Evolutionary conservation across 2,797 vertebrate species (phyloP).

Genomic region (Oreonectes daqikongensis): DNA sequence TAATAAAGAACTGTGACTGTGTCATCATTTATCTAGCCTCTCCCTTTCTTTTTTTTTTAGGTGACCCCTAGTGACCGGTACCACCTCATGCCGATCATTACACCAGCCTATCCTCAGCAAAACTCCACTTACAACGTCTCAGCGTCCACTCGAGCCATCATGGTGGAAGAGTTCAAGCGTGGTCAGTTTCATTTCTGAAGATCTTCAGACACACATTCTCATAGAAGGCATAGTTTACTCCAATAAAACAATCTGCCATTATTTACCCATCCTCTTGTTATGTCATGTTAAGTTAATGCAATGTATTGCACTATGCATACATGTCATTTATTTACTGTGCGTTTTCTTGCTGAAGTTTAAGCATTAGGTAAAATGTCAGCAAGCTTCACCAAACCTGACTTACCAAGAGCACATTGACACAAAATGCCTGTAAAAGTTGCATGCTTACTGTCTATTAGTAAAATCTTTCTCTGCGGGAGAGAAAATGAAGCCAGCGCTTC

Average conservation of each 20-base stretch:
- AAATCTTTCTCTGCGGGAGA: not conserved
- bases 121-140: conserved; percentile 93
- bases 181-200: conserved; percentile 75
- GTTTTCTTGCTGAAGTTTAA: too few relatives aligned
- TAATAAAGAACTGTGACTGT: not conserved
- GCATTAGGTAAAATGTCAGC: too few relatives aligned
- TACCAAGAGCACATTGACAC: too few relatives aligned
- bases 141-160: conserved; percentile 85
- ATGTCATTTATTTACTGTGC: too few relatives aligned
- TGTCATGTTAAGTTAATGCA: not conserved
- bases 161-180: conserved; percentile 89
- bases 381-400: too few relatives aligned
- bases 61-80: conserved; percentile 88
- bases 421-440: too few relatives aligned
- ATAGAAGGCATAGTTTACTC: not conserved
- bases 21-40: not conserved
- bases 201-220: conserved; percentile 1
- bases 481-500: not conserved
- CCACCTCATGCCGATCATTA: conserved; percentile 95
- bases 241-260: not conserved
- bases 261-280: not conserved
- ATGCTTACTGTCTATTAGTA: too few relatives aligned
- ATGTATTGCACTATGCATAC: too few relatives aligned
- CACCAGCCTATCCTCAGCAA: conserved; percentile 91
- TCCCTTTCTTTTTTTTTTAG: conserved; percentile 64